These are phyloP conservation scores for Sialia sialis DNA, from an alignment of 2,113 vertebrate species.

Conservation along the genomic window DNA sequence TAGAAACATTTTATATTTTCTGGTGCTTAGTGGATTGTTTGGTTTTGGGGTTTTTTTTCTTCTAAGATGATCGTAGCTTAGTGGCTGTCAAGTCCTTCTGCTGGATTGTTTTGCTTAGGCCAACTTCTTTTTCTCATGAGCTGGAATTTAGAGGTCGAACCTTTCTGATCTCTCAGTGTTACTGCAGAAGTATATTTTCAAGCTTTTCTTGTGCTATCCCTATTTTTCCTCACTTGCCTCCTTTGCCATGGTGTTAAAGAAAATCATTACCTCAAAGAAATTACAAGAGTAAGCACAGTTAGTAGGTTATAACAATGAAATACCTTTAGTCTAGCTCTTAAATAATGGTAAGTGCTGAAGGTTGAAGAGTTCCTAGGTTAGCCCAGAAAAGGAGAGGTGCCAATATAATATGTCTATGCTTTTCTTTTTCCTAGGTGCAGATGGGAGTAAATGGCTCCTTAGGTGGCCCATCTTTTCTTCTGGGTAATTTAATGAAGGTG, in stretches of 20 bases:
- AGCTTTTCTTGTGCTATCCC: neutral
- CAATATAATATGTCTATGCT: neutral
- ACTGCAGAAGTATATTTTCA: neutral
- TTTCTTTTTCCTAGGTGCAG: neutral
- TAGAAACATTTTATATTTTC: conserved; percentile 44
- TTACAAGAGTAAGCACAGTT: neutral
- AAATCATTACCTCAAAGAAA: neutral
- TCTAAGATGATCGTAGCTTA: neutral
- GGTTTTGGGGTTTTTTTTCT: neutral
- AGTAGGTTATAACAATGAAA: neutral
- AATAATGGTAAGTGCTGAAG: neutral
- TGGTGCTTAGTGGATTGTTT: neutral
- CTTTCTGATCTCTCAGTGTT: neutral
- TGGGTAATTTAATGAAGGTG: neutral
- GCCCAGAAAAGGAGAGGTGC: neutral
- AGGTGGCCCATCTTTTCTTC: neutral
- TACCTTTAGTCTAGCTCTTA: neutral
- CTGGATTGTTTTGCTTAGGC: neutral
- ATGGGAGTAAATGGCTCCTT: neutral
- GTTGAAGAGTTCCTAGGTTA: neutral
- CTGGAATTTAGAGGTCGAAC: neutral
- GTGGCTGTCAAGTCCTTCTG: neutral
- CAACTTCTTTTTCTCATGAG: neutral
- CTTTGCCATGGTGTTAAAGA: neutral
- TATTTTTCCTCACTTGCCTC: neutral